Conservation (phyloP, 2,888 invertebrate genomes). For the Idaea biselata region DNA sequence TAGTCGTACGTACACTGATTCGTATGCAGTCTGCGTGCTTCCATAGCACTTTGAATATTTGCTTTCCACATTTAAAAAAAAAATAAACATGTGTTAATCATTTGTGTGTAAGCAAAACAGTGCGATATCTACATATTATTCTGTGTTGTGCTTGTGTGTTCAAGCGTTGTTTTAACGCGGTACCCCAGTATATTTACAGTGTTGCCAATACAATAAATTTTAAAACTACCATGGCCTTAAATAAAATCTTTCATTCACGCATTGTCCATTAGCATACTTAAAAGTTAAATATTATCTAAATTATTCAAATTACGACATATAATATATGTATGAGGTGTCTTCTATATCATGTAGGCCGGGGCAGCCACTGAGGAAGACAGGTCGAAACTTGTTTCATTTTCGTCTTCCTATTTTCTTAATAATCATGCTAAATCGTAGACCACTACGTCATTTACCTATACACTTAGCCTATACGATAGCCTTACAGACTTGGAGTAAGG, state of each 20-base stretch:
- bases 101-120: background rate
- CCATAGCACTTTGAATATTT: too few species aligned
- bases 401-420: too few species aligned
- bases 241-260: conserved; percentile 7
- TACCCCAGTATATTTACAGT: background rate
- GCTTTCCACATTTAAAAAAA: too few species aligned
- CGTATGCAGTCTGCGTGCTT: too few species aligned
- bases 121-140: background rate
- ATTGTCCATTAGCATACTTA: background rate
- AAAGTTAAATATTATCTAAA: background rate
- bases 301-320: background rate
- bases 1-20: too few species aligned
- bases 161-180: background rate
- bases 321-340: background rate
- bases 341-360: background rate
- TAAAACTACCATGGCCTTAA: background rate
- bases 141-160: background rate
- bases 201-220: background rate
- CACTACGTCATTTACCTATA: too few species aligned
- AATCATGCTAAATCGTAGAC: too few species aligned
- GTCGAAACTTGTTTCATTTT: too few species aligned
- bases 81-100: background rate
- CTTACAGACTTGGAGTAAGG: too few species aligned
- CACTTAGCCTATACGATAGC: too few species aligned
- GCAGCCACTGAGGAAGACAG: too few species aligned